These are phyloP conservation scores for Muraenolepis orangiensis DNA, from an alignment of 2,797 vertebrate genomes.

Conservation along the genomic window DNA sequence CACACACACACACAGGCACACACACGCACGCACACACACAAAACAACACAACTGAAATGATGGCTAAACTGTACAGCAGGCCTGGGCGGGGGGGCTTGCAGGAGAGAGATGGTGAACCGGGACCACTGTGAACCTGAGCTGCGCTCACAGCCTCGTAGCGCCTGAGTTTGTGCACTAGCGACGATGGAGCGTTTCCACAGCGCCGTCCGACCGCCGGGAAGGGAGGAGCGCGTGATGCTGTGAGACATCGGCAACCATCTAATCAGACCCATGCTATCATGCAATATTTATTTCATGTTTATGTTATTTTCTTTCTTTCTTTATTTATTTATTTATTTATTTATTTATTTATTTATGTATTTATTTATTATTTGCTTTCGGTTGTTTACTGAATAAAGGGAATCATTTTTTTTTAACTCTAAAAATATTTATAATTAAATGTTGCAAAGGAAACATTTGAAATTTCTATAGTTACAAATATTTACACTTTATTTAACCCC, in stretches of 20 bases:
- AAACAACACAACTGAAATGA: conserved; percentile 20
- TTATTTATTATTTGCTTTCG: conserved; percentile 52
- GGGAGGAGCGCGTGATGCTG: conserved; percentile 60
- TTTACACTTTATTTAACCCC: conserved; percentile 55
- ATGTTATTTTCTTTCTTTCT: conserved; percentile 49
- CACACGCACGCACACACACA: neutral
- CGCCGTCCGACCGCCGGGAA: conserved; percentile 52
- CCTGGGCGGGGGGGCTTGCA: conserved; percentile 61
- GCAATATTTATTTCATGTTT: conserved; percentile 54
- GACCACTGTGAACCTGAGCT: conserved; percentile 75
- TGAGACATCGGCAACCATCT: conserved; percentile 49
- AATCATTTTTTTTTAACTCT: conserved; percentile 8
- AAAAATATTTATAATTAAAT: conserved; percentile 49
- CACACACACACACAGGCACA: neutral
- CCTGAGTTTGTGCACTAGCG: conserved; percentile 45
- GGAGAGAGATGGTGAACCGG: conserved; percentile 65
- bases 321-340: conserved; percentile 55
- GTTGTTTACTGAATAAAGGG: conserved; percentile 50
- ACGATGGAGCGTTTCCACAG: conserved; percentile 59
- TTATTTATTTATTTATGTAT: conserved; percentile 50
- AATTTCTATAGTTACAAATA: conserved; percentile 60
- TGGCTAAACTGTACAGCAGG: conserved; percentile 48
- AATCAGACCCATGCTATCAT: conserved; percentile 54
- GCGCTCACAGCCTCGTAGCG: conserved; percentile 65
- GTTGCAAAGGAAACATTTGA: conserved; percentile 35